Conservation (phyloP, 2,888 invertebrate species). For the Apodemia hepburni region DNA sequence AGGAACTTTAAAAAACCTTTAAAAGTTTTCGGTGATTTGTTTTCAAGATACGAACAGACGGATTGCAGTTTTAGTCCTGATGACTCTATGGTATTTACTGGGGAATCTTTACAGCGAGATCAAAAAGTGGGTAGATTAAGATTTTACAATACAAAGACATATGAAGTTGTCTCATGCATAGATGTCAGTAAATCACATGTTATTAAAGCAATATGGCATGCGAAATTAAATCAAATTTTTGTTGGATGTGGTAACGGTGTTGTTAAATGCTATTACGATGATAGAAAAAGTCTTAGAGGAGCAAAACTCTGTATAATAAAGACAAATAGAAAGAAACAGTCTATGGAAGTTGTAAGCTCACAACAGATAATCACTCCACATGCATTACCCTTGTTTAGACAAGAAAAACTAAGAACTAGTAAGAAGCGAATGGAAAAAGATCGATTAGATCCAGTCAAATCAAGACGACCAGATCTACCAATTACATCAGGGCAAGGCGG, state of each 20-base stretch:
- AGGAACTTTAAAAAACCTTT: conserved; percentile 90
- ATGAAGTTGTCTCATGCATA: conserved; percentile 86
- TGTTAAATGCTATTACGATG: conserved; percentile 95
- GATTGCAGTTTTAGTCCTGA: conserved; percentile 95
- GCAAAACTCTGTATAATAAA: conserved; percentile 94
- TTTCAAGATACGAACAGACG: conserved; percentile 91
- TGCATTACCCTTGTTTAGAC: conserved; percentile 96
- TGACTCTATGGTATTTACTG: conserved; percentile 93
- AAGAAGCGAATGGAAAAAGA: conserved; percentile 96
- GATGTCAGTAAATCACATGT: conserved; percentile 90
- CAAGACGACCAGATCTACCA: conserved; percentile 90
- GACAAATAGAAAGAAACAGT: conserved; percentile 87
- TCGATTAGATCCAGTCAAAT: conserved; percentile 91
- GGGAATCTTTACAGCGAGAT: conserved; percentile 87
- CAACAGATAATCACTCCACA: conserved; percentile 98
- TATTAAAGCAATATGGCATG: conserved; percentile 96
- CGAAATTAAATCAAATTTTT: conserved; percentile 97
- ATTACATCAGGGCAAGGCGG: conserved; percentile 96
- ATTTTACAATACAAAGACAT: conserved; percentile 90
- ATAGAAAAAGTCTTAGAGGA: conserved; percentile 91
- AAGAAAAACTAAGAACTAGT: conserved; percentile 93
- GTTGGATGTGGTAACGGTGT: conserved; percentile 95
- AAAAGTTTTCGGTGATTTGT: conserved; percentile 84
- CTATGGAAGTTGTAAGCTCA: conserved; percentile 92
- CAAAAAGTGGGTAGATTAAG: conserved; percentile 83